Base-by-base conservation (phyloP, 2,888 invertebrate species). In the Glaucopsyche alexis region DNA sequence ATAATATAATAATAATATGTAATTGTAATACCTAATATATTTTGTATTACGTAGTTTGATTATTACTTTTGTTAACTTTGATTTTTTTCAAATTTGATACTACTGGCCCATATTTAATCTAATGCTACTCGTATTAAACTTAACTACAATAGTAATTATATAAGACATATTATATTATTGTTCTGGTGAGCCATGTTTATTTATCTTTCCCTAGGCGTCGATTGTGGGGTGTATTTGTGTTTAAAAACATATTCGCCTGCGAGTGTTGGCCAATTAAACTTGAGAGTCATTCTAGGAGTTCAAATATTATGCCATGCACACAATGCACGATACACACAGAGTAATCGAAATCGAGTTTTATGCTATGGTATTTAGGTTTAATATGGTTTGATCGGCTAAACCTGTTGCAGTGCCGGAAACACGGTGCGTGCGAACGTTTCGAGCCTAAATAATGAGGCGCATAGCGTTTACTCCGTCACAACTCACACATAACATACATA, bases 251-350 rank as follows among this genome's bases (percentile, higher is more conserved):
- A 72, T 72, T 71, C 66, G 66, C 72, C 29, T 42, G 13, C 40
- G 42, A 74, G 75, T 87, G 87, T 87, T 87, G 85, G 87, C 86
- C 86, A 90, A 89, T 90, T 89, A 88, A 81, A 81, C 82, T 83
- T 83, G 79, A 78, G 79, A 79, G 79, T 75, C 78, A 79, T 79
- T 78, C 78, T 74, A 75, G 75, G 73, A 78, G 75, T 78, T 77
- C 76, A 79, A 79, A 79, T 79, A 80, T 78, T 79, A 75, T 77
- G 75, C 73, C 72, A 75, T 74, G 75, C 79, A 73, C 73, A 76
- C 74, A 76, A 75, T 77, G 74, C 71, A 73, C 74, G 72, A 29
- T 74, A 45, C 29, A 49, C 19, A 29, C 7, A 8, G 8, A 50
- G 9, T 72, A 38, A 71, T 74, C 76, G 52, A 84, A 79, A 80